Evolutionary conservation across 2,113 vertebrate genomes (phyloP), one percentile per base, ranked within the genome.

Genomic region (Prionailurus bengalensis): DNA sequence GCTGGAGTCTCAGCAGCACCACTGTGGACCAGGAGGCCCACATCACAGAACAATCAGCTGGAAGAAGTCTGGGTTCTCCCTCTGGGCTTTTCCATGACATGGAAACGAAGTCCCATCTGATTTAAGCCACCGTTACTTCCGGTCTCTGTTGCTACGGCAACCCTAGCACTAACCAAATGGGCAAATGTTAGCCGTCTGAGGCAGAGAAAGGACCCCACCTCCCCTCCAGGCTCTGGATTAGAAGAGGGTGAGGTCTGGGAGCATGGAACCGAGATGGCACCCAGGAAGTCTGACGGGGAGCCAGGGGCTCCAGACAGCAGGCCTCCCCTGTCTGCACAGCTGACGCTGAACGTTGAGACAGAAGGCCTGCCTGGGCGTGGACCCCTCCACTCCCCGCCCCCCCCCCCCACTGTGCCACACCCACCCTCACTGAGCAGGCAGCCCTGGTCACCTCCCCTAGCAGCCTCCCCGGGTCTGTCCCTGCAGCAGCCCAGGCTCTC

Each of bases 351-450:
- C 78, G 10, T 1, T 8, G 15, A 87, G 19, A 27, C 3, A 23
- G 39, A 42, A 0, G 12, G 33, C 51, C 45, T n/a, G 3, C 29
- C 29, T 33, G 15, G 10, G 17, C 0, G 0, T 7, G 48, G 61
- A 70, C 27, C 12, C 45, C 27, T 3, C 0, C 25, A 15, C 39
- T 36, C 36, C 36, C 36, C 42, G 0, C 42, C 42, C 33, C 42
- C 2, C 9, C 73, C 29, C 36, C 58, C 42, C 8, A 36, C 0
- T 0, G 33, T 4, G 42, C 45, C 39, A 6, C 0, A 39, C 25
- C 74, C 21, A 2, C 4, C 65, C 0, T 51, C 0, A 1, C 29
- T 0, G 9, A 58, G 63, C 23, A 45, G 55, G 29, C 55, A 27
- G 36, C 36, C 21, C 1, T 2, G 79, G 73, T 3, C 48, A 12